These are phyloP conservation scores for Apomyelois bistriatella DNA, from an alignment of 2,888 invertebrate genomes.

Conservation along the genomic window DNA sequence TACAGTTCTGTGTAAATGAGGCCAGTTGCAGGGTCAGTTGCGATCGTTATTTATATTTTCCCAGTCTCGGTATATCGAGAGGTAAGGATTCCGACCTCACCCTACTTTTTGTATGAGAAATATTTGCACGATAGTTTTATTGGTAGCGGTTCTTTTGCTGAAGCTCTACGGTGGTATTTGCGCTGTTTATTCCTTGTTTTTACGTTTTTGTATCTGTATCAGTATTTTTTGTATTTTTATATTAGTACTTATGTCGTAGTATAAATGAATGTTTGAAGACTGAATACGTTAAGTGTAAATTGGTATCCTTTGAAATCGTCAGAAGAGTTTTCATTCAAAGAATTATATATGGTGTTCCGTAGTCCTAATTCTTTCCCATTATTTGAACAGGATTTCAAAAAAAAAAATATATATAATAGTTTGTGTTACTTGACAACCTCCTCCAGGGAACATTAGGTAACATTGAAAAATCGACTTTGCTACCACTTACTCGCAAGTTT, in stretches of 20 bases:
- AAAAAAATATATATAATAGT: too few species aligned
- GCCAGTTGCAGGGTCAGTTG: constrained; percentile 29
- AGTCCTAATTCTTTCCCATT: too few species aligned
- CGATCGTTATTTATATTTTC: constrained; percentile 43
- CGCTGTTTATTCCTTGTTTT: constrained; percentile 1
- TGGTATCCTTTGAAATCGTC: too few species aligned
- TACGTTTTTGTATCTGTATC: not conserved
- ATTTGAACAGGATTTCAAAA: too few species aligned
- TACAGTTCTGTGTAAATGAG: constrained; percentile 13
- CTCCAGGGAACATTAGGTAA: too few species aligned
- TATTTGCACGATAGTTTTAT: constrained; percentile 11
- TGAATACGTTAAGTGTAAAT: not conserved
- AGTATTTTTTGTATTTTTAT: not conserved
- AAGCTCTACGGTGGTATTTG: not conserved
- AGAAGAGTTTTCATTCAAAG: too few species aligned
- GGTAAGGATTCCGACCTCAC: constrained; percentile 22
- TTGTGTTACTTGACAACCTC: too few species aligned
- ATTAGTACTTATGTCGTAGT: not conserved
- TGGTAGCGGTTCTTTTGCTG: not conserved
- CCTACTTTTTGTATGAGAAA: constrained; percentile 9
- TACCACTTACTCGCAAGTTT: too few species aligned
- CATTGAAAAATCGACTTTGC: too few species aligned
- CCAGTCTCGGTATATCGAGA: constrained; percentile 30
- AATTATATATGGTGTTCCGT: too few species aligned
- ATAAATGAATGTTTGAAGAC: not conserved